Conservation (phyloP, 1,140 invertebrate genomes). For the Ruditapes philippinarum region DNA sequence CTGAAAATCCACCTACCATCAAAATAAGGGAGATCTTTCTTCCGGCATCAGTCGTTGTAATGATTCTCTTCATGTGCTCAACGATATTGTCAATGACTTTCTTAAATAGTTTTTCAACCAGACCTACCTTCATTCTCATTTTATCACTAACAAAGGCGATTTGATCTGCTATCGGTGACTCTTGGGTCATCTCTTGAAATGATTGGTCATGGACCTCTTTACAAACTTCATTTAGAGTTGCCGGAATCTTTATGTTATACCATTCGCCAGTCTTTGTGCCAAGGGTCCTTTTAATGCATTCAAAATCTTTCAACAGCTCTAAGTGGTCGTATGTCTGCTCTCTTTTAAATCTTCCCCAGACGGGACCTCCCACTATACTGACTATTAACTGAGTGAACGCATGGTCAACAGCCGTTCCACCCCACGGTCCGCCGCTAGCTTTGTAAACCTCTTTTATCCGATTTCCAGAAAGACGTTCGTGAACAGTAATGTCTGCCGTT, state of each 20-base stretch:
- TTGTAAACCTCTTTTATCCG: constrained; percentile 50
- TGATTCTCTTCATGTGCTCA: constrained; percentile 18
- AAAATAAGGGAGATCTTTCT: constrained; percentile 18
- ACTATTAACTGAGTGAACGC: constrained; percentile 14
- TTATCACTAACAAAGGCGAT: constrained; percentile 20
- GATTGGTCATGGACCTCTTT: neutral
- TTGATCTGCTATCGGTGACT: neutral
- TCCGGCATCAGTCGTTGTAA: neutral
- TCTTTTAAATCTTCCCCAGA: neutral
- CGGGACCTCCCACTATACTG: neutral
- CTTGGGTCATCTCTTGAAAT: neutral
- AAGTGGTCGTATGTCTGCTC: constrained; percentile 34
- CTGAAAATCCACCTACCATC: constrained; percentile 61
- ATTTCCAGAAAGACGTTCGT: constrained; percentile 32
- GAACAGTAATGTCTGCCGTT: constrained; percentile 64
- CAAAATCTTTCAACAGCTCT: constrained; percentile 45
- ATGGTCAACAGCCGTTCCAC: constrained; percentile 40
- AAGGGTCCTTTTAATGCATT: constrained; percentile 25
- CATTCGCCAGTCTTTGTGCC: neutral
- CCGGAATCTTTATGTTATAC: constrained; percentile 23
- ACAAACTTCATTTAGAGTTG: constrained; percentile 9
- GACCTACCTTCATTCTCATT: neutral
- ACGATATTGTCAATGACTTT: constrained; percentile 25
- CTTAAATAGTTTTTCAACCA: constrained; percentile 28
- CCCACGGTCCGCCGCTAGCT: constrained; percentile 55